Conservation (phyloP, 2,888 invertebrate species). For the Diarsia dahlii region DNA sequence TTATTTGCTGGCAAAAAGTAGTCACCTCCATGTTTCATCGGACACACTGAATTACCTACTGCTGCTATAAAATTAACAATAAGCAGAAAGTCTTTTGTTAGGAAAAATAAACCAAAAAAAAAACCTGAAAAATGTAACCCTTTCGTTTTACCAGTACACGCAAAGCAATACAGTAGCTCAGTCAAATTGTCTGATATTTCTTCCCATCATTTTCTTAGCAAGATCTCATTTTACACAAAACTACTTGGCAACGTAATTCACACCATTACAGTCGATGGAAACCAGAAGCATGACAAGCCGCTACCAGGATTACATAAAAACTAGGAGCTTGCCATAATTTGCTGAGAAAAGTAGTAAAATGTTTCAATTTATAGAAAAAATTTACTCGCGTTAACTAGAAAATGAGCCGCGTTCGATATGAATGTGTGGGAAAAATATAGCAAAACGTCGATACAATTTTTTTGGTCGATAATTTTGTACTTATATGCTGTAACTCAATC, state of each 20-base stretch:
- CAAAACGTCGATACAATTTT: background rate
- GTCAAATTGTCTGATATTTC: background rate
- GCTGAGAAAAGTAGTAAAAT: conserved; percentile 32
- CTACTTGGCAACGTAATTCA: conserved; percentile 8
- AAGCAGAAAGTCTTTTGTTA: background rate
- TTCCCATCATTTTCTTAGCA: background rate
- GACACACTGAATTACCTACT: background rate
- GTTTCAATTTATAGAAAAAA: conserved; percentile 53
- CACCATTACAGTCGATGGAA: conserved; percentile 18
- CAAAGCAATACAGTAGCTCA: background rate
- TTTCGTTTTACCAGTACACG: background rate
- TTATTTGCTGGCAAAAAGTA: background rate
- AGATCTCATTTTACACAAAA: conserved; percentile 23
- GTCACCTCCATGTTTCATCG: background rate
- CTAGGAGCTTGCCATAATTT: background rate
- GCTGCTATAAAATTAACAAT: background rate
- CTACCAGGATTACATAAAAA: conserved; percentile 14
- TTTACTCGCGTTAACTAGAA: conserved; percentile 35
- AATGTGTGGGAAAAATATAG: conserved; percentile 44
- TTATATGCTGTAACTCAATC: background rate
- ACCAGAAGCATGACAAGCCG: conserved; percentile 26
- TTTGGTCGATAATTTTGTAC: background rate
- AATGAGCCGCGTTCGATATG: conserved; percentile 10
- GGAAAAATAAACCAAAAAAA: background rate
- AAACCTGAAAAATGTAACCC: background rate